Conservation (phyloP, 2,113 vertebrate species). For the Tachysurus vachellii region DNA sequence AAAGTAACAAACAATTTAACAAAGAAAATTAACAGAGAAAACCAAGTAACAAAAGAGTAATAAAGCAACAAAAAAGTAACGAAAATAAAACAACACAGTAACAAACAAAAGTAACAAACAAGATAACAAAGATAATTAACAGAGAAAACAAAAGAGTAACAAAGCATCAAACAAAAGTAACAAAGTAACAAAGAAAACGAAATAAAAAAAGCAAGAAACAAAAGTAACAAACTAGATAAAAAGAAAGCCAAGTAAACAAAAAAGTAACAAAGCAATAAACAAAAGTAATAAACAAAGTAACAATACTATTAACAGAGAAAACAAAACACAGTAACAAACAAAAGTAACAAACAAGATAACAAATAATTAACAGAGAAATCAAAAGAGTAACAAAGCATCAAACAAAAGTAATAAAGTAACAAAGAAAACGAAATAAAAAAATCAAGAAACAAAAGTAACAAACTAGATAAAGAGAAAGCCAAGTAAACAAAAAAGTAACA, state of each 20-base stretch:
- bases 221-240: background rate
- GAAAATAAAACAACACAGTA: background rate
- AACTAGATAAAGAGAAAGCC: background rate
- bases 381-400: background rate
- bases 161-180: background rate
- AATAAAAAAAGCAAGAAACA: background rate
- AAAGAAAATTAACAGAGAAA: background rate
- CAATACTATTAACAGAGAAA: background rate
- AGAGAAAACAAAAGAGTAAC: background rate
- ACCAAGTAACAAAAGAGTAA: background rate
- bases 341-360: background rate
- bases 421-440: background rate
- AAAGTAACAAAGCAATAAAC: background rate
- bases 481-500: background rate
- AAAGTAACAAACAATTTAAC: background rate
- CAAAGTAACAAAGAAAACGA: background rate
- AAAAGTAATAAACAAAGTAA: background rate
- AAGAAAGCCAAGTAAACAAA: background rate
- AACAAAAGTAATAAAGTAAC: background rate
- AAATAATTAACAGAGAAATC: background rate
- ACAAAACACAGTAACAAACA: background rate
- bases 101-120: background rate
- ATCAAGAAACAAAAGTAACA: background rate
- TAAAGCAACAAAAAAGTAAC: background rate
- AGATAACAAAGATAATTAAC: background rate